Evolutionary conservation across 2,888 invertebrate species (phyloP).

Genomic region (Trissoscelio sp.): DNA sequence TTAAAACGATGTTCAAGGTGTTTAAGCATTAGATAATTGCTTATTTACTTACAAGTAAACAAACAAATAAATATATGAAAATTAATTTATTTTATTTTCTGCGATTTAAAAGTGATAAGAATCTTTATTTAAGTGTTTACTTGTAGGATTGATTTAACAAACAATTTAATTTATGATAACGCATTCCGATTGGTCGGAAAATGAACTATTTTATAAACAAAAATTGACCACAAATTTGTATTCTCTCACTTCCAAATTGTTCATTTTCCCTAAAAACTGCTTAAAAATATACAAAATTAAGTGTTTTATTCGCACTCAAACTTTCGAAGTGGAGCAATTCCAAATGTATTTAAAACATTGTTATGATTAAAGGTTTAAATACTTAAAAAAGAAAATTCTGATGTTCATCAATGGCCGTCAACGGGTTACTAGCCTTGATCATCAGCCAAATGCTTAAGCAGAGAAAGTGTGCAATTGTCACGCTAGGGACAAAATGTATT

Average conservation of each 20-base stretch:
- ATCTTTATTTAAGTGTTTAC: neutral
- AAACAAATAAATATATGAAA: too few relatives aligned
- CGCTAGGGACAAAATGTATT: constrained; percentile 76
- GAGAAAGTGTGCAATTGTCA: constrained; percentile 79
- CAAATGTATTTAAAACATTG: too few relatives aligned
- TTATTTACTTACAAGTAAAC: neutral
- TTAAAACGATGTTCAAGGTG: constrained; percentile 9
- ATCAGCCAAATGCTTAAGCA: constrained; percentile 79
- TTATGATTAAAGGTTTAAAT: too few relatives aligned
- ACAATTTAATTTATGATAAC: too few relatives aligned
- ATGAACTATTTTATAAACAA: neutral
- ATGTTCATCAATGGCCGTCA: constrained; percentile 69
- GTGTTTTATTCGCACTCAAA: neutral
- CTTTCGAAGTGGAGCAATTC: neutral
- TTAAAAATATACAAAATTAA: neutral
- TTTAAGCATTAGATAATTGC: constrained; percentile 15
- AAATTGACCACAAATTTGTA: neutral
- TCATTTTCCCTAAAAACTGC: too few relatives aligned
- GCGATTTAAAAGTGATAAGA: too few relatives aligned
- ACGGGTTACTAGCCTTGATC: constrained; percentile 82
- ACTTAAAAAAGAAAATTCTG: constrained; percentile 3
- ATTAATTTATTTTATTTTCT: too few relatives aligned
- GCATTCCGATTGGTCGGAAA: too few relatives aligned
- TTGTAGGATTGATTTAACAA: too few relatives aligned
- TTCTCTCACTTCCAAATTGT: constrained; percentile 12